These are phyloP conservation scores for Leptinotarsa texana DNA, from an alignment of 1,140 invertebrate species.

Conservation along the genomic window DNA sequence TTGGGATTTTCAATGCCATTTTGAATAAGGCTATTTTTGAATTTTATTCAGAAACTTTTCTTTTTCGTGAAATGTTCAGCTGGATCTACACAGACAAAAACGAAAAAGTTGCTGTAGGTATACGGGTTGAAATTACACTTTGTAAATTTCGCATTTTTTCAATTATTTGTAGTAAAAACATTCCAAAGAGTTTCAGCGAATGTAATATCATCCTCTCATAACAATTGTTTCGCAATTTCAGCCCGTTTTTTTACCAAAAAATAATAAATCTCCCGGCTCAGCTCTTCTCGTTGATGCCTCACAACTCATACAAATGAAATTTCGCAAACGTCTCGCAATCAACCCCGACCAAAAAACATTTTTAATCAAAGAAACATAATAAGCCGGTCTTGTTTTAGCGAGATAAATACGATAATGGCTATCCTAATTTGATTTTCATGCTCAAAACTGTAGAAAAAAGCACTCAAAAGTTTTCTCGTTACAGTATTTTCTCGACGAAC, in stretches of 20 bases:
- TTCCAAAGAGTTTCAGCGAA: no score
- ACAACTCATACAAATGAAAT: not conserved
- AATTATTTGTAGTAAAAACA: no score
- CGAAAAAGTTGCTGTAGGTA: no score
- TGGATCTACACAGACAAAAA: no score
- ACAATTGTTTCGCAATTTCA: not conserved
- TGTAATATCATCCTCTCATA: not conserved
- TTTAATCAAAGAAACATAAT: not conserved
- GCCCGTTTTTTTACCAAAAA: not conserved
- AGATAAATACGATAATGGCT: slow-evolving; percentile 23
- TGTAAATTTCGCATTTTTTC: no score
- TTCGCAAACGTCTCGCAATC: not conserved
- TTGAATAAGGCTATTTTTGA: no score
- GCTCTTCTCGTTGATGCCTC: not conserved
- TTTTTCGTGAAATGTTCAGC: no score
- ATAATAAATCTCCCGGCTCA: not conserved
- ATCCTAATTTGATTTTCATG: slow-evolving; percentile 26
- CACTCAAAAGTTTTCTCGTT: slow-evolving; percentile 25
- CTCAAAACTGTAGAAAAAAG: slow-evolving; percentile 16
- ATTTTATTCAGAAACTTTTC: no score
- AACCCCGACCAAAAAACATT: not conserved
- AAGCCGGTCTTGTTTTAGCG: not conserved
- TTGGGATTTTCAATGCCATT: no score
- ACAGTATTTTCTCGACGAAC: slow-evolving; percentile 9
- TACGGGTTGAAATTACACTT: no score